These are phyloP conservation scores for Sinotaia quadrata DNA, from an alignment of 2,888 invertebrate genomes.

Conservation along the genomic window DNA sequence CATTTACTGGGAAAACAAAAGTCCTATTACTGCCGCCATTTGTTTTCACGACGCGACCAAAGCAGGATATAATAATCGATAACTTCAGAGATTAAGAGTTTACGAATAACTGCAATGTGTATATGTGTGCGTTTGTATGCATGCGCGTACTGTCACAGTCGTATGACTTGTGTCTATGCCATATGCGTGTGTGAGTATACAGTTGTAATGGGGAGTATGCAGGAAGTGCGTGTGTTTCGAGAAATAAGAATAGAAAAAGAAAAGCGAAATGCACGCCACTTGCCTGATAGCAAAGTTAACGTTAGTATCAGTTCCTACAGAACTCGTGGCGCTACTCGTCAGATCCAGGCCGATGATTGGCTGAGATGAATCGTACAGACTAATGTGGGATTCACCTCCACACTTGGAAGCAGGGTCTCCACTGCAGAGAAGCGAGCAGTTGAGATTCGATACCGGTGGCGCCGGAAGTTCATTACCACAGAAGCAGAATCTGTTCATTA, in stretches of 20 bases:
- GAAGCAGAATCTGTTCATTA: slow-evolving; percentile 47
- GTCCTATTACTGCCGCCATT: too few relatives aligned
- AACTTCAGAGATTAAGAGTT: too few relatives aligned
- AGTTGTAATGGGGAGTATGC: too few relatives aligned
- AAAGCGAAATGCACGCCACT: neutral
- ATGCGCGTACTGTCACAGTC: too few relatives aligned
- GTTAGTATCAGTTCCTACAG: slow-evolving; percentile 17
- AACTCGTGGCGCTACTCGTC: slow-evolving; percentile 6
- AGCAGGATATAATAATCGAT: too few relatives aligned
- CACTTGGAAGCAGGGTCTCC: slow-evolving; percentile 45
- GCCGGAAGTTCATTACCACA: slow-evolving; percentile 39
- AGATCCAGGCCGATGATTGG: slow-evolving; percentile 40
- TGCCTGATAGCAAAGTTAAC: slow-evolving; percentile 13
- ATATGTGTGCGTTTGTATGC: too few relatives aligned
- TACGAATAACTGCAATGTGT: too few relatives aligned
- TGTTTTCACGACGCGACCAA: too few relatives aligned
- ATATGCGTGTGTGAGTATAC: too few relatives aligned
- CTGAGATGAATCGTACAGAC: slow-evolving; percentile 44
- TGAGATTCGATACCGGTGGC: neutral
- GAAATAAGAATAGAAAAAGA: too few relatives aligned
- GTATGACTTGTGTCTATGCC: too few relatives aligned
- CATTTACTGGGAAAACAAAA: too few relatives aligned
- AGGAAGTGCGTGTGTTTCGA: slow-evolving; percentile 27
- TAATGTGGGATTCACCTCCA: slow-evolving; percentile 48
- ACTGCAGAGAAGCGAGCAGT: slow-evolving; percentile 45